Base-by-base conservation (phyloP, 2,888 invertebrate genomes). In the Stenodema calcarata region DNA sequence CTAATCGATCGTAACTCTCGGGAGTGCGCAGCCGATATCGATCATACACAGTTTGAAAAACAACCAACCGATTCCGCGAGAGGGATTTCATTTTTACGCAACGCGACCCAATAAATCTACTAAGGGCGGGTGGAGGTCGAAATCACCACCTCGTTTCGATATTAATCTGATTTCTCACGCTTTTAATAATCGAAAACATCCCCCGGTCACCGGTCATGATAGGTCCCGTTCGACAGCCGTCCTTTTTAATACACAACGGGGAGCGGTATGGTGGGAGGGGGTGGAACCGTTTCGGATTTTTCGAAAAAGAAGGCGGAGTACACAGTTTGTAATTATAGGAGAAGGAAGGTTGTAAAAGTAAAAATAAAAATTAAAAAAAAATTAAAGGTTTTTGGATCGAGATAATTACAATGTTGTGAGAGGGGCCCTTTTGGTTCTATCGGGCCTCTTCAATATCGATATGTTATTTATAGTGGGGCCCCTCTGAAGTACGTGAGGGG, bases 111-210 rank as follows among this genome's bases (percentile, higher is more conserved):
- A 79, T 79, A 79, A 79, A 79, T 79, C 79, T 0, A n/a, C 44
- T 16, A n/a, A 4, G 18, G 62, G 62, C 9, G 23, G 62, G 27
- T 62, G 23, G 11, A 30, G 54, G 42, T n/a, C 50, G 23, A 80
- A 82, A 82, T 82, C 82, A 82, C 70, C 82, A 82, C 82, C 82
- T 82, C 82, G 82, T 82, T 82, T 70, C 41, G 70, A 82, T 82
- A 82, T 69, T 41, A 82, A 82, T 82, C 70, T 82, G 82, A 82
- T 82, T 82, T 82, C 82, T 82, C 82, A 82, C 82, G 82, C 82
- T 82, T 82, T 23, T 69, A 82, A 82, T 82, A 82, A 82, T 69
- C 62, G 42, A 70, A 70, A 82, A 70, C 69, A 69, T 42, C 69
- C 4, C 42, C 69, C 18, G 35, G 18, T 54, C 62, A 18, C 70